Conservation (phyloP, 2,888 invertebrate genomes). For the Andrena haemorrhoa region DNA sequence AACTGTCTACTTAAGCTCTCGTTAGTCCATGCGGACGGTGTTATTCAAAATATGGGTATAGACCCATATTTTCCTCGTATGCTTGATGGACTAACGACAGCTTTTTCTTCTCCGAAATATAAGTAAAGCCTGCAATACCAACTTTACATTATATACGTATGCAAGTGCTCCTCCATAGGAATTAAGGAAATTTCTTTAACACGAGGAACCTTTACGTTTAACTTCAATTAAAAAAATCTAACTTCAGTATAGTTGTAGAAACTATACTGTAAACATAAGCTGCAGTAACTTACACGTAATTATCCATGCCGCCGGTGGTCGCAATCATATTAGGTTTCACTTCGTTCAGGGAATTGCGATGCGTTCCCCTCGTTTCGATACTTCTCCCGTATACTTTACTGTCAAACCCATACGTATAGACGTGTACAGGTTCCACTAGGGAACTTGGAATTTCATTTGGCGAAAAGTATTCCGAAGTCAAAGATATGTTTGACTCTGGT, state of each 20-base stretch:
- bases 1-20: no score
- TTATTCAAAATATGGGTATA: no score
- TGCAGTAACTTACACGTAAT: not conserved
- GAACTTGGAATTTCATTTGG: slow-evolving; percentile 44
- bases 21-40: no score
- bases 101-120: not conserved
- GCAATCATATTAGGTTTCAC: not conserved
- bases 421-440: not conserved
- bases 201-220: not conserved
- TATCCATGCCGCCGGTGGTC: not conserved
- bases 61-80: no score
- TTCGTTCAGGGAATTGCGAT: not conserved
- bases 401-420: not conserved
- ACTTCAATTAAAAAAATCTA: not conserved
- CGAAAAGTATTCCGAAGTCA: slow-evolving; percentile 41
- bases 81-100: not conserved
- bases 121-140: not conserved
- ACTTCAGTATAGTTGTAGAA: no score
- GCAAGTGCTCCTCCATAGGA: not conserved
- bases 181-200: not conserved
- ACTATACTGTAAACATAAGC: no score
- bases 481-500: slow-evolving; percentile 39
- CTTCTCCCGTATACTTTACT: not conserved
- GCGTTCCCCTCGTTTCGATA: slow-evolving; percentile 11
- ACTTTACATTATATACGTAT: not conserved